These are phyloP conservation scores for Holcopasites calliopsidis DNA, from an alignment of 1,140 invertebrate species.

Conservation along the genomic window DNA sequence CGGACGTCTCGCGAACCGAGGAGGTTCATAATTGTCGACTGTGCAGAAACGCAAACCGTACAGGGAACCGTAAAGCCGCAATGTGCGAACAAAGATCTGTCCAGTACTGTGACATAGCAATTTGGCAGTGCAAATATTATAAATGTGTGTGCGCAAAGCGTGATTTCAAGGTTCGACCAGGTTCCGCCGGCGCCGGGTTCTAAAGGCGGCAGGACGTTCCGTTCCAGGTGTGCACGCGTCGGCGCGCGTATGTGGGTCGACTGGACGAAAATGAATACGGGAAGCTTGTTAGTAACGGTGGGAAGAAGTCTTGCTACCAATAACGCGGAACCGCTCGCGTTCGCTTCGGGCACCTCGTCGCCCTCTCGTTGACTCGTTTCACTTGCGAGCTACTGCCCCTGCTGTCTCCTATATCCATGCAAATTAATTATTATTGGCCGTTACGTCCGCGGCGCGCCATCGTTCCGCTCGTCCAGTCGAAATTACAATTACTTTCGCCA, in stretches of 20 bases:
- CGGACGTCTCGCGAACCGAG: neutral
- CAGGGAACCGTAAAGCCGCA: no score
- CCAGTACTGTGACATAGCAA: neutral
- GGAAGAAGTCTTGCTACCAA: constrained; percentile 9
- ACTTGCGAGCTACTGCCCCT: constrained; percentile 1
- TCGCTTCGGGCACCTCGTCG: no score
- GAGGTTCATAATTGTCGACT: no score
- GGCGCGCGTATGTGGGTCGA: constrained; percentile 38
- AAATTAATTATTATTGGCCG: constrained; percentile 61
- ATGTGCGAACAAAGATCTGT: no score
- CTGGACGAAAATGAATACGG: constrained; percentile 47
- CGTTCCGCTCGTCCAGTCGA: neutral
- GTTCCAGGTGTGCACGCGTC: neutral
- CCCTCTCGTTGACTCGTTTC: neutral
- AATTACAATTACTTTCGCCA: constrained; percentile 46
- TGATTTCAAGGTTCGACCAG: constrained; percentile 53
- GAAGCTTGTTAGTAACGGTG: constrained; percentile 46
- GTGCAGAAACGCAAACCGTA: neutral
- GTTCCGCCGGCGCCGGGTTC: neutral
- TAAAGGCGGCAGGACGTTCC: constrained; percentile 23
- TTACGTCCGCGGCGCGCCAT: constrained; percentile 37
- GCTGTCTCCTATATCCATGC: constrained; percentile 48
- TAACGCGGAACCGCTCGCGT: neutral
- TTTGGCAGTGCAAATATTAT: constrained; percentile 36
- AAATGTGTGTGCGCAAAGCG: constrained; percentile 57